A percentile compares a stretch with the other conserved stretches of the same genome.
phyloP scores from a whole-genome alignment of 2,888 invertebrate genomes.

The Papilio protenor region DNA sequence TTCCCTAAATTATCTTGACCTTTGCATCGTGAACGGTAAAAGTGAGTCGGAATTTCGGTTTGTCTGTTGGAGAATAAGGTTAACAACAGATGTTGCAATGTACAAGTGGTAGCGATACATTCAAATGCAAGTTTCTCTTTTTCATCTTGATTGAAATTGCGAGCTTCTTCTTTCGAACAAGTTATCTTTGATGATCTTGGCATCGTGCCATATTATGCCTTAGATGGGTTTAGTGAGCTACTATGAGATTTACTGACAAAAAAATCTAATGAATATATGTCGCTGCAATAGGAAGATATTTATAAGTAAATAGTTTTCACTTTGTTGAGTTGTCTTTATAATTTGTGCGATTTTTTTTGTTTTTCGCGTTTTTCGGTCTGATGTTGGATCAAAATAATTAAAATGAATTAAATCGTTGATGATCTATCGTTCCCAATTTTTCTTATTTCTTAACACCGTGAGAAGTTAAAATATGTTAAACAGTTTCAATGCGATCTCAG shows the following conservation, averaged over 20 bases:
- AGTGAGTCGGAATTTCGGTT: constrained; percentile 47
- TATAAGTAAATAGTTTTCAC: no score
- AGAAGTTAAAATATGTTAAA: background rate
- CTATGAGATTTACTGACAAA: no score
- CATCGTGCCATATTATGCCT: background rate
- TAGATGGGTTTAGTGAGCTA: background rate
- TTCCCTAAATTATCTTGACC: constrained; percentile 40
- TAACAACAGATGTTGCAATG: constrained; percentile 48
- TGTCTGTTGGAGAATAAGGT: constrained; percentile 47
- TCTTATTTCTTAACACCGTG: background rate
- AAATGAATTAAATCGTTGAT: background rate
- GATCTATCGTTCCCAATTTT: background rate
- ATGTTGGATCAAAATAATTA: background rate
- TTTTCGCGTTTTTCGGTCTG: no score
- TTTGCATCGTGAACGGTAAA: constrained; percentile 45
- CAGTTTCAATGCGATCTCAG: no score
- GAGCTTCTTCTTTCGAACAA: background rate
- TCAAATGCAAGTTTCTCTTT: constrained; percentile 15
- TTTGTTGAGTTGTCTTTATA: no score
- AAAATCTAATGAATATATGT: no score
- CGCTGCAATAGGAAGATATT: no score
- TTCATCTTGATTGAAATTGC: background rate
- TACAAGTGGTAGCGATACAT: constrained; percentile 18
- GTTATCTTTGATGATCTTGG: background rate
- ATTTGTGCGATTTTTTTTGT: no score